phyloP scores from a whole-genome alignment of 2,797 vertebrate genomes.

The Brotogeris chrysoptera region DNA sequence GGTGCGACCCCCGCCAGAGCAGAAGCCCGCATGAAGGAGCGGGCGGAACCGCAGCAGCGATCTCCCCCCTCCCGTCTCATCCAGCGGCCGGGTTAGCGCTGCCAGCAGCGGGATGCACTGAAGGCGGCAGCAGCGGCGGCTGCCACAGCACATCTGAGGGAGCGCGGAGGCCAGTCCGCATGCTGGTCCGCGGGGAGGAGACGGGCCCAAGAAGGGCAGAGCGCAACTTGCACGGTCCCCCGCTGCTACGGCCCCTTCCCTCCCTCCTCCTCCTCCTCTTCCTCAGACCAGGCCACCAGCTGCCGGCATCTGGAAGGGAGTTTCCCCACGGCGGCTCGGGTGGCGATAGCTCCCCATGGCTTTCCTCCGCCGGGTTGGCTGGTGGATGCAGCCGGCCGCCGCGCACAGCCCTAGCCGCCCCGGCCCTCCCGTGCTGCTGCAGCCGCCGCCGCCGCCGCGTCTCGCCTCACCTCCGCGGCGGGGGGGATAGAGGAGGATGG shows the following conservation, averaged over 20 bases:
- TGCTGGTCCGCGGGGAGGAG: conserved; percentile 61
- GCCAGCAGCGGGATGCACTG: conserved; percentile 39
- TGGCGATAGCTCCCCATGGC: background rate
- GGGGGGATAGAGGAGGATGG: background rate
- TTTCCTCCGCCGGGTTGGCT: background rate
- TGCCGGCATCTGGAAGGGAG: background rate
- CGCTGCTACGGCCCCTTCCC: background rate
- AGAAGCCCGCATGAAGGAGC: conserved; percentile 38
- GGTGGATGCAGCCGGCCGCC: background rate
- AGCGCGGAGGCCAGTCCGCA: conserved; percentile 65
- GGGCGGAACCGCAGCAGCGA: background rate
- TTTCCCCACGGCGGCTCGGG: background rate
- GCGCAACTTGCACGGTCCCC: conserved; percentile 19
- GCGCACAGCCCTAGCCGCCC: background rate
- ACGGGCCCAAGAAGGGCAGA: background rate
- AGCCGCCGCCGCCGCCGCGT: conserved; percentile 3
- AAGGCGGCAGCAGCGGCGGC: conserved; percentile 9
- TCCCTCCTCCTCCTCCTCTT: background rate
- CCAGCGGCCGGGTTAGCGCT: conserved; percentile 52
- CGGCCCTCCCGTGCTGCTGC: background rate
- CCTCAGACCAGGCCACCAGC: background rate
- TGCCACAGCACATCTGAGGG: conserved; percentile 48
- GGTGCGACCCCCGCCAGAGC: conserved; percentile 31
- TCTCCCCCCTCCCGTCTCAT: conserved; percentile 28
- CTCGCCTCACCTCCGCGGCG: background rate